These are phyloP conservation scores for Melanaphis sacchari DNA, from an alignment of 1,140 invertebrate genomes.

Conservation along the genomic window DNA sequence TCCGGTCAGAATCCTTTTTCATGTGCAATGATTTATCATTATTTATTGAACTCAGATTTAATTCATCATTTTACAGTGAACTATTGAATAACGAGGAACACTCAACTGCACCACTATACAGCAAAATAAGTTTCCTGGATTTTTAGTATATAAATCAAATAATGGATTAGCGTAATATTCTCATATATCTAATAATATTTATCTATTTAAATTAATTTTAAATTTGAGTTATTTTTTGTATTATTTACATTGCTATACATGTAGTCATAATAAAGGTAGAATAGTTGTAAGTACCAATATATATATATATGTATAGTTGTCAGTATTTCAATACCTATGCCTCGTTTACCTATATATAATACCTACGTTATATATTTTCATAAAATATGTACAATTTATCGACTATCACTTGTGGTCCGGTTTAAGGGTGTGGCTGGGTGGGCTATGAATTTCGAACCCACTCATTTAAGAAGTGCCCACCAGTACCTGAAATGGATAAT, in stretches of 20 bases:
- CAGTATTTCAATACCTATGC: neutral
- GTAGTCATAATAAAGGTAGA: too few relatives aligned
- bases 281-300: neutral
- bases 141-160: neutral
- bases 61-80: neutral
- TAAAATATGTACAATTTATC: neutral
- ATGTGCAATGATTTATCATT: neutral
- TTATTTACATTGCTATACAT: neutral
- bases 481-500: neutral
- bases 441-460: neutral
- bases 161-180: neutral
- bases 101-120: neutral
- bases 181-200: neutral
- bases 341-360: neutral
- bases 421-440: conserved; percentile 3
- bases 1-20: neutral
- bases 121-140: neutral
- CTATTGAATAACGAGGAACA: neutral
- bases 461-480: neutral
- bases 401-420: neutral
- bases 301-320: neutral
- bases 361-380: neutral
- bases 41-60: neutral
- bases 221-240: neutral
- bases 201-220: neutral